Evolutionary conservation across 2,113 vertebrate species (phyloP).

Genomic region (Arvicanthis niloticus): DNA sequence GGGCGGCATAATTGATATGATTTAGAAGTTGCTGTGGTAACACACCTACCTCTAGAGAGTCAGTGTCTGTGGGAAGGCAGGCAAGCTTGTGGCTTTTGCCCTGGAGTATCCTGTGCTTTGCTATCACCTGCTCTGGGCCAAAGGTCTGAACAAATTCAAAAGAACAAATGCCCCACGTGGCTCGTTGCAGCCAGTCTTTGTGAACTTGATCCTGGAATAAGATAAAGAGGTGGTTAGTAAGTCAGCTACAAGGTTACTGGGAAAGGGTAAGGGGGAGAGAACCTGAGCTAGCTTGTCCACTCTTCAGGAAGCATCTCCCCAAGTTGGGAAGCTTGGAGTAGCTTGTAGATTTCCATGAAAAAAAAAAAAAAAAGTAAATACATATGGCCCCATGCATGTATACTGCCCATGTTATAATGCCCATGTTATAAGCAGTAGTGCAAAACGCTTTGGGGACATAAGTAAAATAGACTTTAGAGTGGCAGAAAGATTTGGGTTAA

Average conservation of each 20-base stretch:
- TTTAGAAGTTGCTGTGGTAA: constrained; percentile 89
- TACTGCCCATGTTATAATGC: neutral
- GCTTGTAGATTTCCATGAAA: neutral
- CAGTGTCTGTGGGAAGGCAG: constrained; percentile 84
- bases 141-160: constrained; percentile 13
- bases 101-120: constrained; percentile 72
- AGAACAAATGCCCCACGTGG: neutral
- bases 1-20: constrained; percentile 85
- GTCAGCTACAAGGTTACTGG: constrained; percentile 19
- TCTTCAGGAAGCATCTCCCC: neutral
- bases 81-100: constrained; percentile 81
- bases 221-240: constrained; percentile 57
- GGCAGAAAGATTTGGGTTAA: constrained; percentile 11
- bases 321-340: neutral
- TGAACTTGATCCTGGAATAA: constrained; percentile 5
- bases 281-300: neutral
- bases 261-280: neutral
- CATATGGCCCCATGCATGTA: neutral
- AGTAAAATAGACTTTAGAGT: neutral
- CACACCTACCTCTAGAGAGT: constrained; percentile 87
- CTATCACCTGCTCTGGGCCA: neutral
- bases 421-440: neutral
- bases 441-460: neutral
- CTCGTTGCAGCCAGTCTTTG: constrained; percentile 16
- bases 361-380: neutral